A percentile compares a stretch with the other conserved stretches of the same genome.
These are phyloP conservation scores for Hyperoodon ampullatus DNA, from an alignment of 2,113 vertebrate species.

Conservation along the genomic window DNA sequence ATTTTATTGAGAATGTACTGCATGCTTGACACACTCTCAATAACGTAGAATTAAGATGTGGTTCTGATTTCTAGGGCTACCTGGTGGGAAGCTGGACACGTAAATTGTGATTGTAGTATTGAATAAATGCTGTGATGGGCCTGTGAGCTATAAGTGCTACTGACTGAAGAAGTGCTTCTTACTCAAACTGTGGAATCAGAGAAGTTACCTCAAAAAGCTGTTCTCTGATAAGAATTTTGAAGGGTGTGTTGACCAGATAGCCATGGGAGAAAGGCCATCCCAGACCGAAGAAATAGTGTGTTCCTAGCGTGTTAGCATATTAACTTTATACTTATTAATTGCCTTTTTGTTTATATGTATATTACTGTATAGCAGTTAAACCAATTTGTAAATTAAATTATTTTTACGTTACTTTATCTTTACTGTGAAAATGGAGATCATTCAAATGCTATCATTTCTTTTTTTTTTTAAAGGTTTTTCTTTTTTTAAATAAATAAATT, in stretches of 20 bases:
- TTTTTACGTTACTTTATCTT: not conserved
- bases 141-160: not conserved
- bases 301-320: not conserved
- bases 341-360: not conserved
- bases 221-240: slow-evolving; percentile 26
- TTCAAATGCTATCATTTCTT: slow-evolving; percentile 15
- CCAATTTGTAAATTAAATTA: slow-evolving; percentile 2
- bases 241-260: not conserved
- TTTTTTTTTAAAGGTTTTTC: not conserved
- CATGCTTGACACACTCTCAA: not conserved
- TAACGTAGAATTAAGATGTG: not conserved
- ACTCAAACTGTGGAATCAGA: not conserved
- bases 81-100: not conserved
- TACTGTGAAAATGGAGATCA: slow-evolving; percentile 24
- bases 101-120: not conserved
- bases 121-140: not conserved
- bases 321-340: not conserved
- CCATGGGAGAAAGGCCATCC: not conserved
- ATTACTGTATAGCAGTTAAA: not conserved
- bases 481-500: no score
- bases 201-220: not conserved
- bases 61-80: not conserved
- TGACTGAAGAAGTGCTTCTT: not conserved
- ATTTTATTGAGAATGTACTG: slow-evolving; percentile 1
- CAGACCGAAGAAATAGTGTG: not conserved